phyloP scores from a whole-genome alignment of 2,113 vertebrate species.

The Elephantulus edwardii region DNA sequence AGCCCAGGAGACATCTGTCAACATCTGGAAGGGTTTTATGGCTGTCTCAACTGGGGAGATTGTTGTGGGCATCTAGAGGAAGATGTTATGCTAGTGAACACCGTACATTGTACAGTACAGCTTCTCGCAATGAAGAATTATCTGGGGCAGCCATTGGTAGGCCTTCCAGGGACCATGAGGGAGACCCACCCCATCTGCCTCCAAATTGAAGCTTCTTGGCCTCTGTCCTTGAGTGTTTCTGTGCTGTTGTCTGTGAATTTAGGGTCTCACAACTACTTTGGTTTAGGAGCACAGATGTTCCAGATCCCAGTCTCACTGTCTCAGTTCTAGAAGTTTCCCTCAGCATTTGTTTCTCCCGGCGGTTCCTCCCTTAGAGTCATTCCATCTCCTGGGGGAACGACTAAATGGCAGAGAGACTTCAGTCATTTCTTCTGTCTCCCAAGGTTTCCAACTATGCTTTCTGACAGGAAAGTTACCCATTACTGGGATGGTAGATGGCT shows the following conservation, averaged over 20 bases:
- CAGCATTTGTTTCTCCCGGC: neutral
- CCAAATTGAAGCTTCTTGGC: too few relatives aligned
- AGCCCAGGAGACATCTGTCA: neutral
- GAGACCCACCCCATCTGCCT: neutral
- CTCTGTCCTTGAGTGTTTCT: neutral
- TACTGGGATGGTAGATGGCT: neutral
- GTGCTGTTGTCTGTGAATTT: neutral
- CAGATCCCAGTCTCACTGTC: neutral
- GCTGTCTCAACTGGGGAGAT: neutral
- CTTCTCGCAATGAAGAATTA: neutral
- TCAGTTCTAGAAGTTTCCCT: neutral
- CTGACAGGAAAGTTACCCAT: slow-evolving; percentile 16
- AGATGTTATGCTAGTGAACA: neutral
- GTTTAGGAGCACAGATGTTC: neutral
- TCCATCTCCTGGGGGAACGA: neutral
- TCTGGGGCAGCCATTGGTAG: neutral
- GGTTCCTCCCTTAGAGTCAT: neutral
- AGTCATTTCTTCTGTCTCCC: neutral
- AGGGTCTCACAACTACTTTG: neutral
- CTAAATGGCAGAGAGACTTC: neutral
- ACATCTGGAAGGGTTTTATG: neutral
- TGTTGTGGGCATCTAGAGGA: neutral
- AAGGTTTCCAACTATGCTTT: neutral
- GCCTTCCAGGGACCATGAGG: neutral
- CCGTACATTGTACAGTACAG: too few relatives aligned